Base-by-base conservation (phyloP, 92 coral and sea anemone species). In the Epizoanthus scotinus region DNA sequence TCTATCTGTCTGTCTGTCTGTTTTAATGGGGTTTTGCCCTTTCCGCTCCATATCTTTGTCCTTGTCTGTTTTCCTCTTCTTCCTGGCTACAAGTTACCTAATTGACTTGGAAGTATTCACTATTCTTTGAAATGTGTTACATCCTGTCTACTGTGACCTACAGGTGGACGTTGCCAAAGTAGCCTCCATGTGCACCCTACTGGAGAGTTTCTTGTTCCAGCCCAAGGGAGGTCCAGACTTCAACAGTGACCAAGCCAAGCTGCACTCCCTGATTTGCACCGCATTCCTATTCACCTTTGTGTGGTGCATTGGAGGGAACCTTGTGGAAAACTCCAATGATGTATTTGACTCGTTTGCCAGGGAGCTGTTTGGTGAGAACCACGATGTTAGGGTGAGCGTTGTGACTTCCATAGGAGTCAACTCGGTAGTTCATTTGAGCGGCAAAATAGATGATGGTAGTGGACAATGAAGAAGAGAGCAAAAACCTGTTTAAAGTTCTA, bases 81-180 rank as follows among this genome's bases (percentile, higher is more conserved):
- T 19, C 25, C 49, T 38, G 6, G 24, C 34, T 75, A 2, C 64
- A 18, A 28, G 13, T 42, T 26, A 54, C 70, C 49, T 34, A 69
- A 17, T 67, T 60, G 21, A 50, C 38, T 15, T 44, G 24, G 21
- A 13, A 40, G 19, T 53, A 19, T 18, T 47, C 6, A 26, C 31
- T 5, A 12, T 24, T 34, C 6, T 34, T 34, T 34, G 0, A 34
- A 10, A 34, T 60, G 4, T 7, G 25, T 15, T 21, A n/a, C 15
- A 7, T 64, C 70, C 29, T 14, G 1, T 64, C 3, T 20, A 4
- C 19, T 47, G 15, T 36, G 8, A 42, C 71, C 34, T 61, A 25
- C 71, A 95, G 98, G 99, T 95, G 47, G 91, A 93, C 66, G 90
- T 95, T 64, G 94, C 90, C 65, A 95, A 95, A 83, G 99, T 95